Evolutionary conservation across 64 coral and sea anemone species (phyloP), one percentile per base, ranked within the genome.

Genomic region (Trachythela sp.): DNA sequence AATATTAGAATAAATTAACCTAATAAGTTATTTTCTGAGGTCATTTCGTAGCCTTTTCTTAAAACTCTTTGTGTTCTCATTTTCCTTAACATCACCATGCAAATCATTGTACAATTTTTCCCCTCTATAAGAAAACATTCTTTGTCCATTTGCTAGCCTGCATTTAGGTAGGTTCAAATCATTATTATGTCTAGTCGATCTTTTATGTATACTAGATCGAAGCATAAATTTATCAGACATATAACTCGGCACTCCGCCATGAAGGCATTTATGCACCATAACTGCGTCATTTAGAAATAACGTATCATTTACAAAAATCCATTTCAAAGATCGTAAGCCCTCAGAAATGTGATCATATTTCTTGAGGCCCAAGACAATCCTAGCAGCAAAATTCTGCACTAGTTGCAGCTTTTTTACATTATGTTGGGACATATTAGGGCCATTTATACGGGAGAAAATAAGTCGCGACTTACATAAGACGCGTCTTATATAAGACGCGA

Each of bases 261-360:
- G 24, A 18, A 84, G 36, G 18, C 80, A 84, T 84, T 30, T 34
- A 84, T 84, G 80, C 36, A 84, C 80, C 80, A 84, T 84, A 84
- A 84, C 24, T 32, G 36, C 38, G 40, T 85, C 83, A 85, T 85
- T 85, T 39, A 40, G 36, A 38, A 85, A 85, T 11, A 85, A 38
- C 0, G 36, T 85, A 39, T 85, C 32, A 14, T 85, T 85, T 85
- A 85, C 83, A 34, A 32, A 32, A 84, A 84, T 2, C 80, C 80
- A 84, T 34, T 84, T 84, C 24, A 84, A 34, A 34, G 83, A 85
- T 38, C 40, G 8, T 31, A 31, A 38, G 40, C 83, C 38, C 36
- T 85, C 83, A 15, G 83, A 85, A 38, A 85, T 85, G 36, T 84
- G 80, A 84, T 84, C 80, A 84, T 84, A 84, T 34, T 84, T 86